These are phyloP conservation scores for Tragelaphus scriptus DNA, from an alignment of 2,113 vertebrate genomes.

Conservation along the genomic window DNA sequence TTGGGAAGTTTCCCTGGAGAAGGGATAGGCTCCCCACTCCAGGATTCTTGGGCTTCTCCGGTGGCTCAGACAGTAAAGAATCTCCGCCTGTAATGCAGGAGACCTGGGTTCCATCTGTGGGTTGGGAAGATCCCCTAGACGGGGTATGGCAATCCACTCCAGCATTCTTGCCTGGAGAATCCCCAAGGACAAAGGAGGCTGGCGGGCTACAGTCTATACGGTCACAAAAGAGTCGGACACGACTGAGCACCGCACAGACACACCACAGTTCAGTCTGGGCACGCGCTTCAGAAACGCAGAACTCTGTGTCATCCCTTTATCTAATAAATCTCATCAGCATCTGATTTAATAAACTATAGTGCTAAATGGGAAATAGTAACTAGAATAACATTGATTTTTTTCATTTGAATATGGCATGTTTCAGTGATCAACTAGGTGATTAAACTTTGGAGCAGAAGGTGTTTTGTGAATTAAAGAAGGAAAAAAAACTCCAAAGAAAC, in stretches of 20 bases:
- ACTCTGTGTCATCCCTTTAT: not conserved
- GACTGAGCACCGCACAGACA: not conserved
- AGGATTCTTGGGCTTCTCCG: not conserved
- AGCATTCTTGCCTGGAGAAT: not conserved
- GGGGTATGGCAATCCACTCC: not conserved
- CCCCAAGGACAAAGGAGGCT: not conserved
- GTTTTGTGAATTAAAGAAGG: not conserved
- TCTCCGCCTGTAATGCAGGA: accelerated
- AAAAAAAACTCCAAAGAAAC: not conserved
- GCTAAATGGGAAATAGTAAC: not conserved
- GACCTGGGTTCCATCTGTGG: not conserved
- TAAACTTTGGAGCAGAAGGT: not conserved
- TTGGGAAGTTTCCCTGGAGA: not conserved
- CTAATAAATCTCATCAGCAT: not conserved
- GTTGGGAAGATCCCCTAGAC: not conserved
- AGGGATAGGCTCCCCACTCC: not conserved
- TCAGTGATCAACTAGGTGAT: not conserved
- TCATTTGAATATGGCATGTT: not conserved
- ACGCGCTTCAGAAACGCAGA: not conserved
- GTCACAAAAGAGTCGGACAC: not conserved
- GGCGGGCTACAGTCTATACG: not conserved
- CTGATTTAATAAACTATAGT: not conserved
- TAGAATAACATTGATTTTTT: not conserved
- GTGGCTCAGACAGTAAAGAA: not conserved
- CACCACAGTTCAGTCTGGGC: not conserved